phyloP scores from a whole-genome alignment of 2,888 invertebrate species.

The Sialis lutaria region DNA sequence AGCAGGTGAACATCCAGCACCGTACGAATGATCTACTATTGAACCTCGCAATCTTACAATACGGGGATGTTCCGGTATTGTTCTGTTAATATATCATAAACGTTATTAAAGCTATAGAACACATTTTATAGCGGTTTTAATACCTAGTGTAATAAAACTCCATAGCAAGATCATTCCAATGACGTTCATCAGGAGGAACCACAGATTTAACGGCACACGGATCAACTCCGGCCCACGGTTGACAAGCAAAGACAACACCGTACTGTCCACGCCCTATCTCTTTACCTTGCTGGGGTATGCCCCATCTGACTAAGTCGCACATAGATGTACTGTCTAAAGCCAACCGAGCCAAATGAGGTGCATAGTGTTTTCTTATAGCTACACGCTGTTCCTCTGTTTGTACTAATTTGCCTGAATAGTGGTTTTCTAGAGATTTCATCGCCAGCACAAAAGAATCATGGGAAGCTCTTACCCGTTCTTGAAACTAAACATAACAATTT shows the following conservation, averaged over 20 bases:
- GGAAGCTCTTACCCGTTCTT: slow-evolving; percentile 55
- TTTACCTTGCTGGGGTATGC: slow-evolving; percentile 43
- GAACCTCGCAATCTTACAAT: slow-evolving; percentile 63
- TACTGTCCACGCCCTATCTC: slow-evolving; percentile 73
- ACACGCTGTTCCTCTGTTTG: slow-evolving; percentile 66
- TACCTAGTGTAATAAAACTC: slow-evolving; percentile 81
- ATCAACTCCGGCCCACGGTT: slow-evolving; percentile 53
- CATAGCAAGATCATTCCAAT: slow-evolving; percentile 80
- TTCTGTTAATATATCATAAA: slow-evolving; percentile 28
- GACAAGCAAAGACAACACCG: slow-evolving; percentile 72
- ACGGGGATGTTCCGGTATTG: slow-evolving; percentile 64
- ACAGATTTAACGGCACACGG: slow-evolving; percentile 78
- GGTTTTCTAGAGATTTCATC: slow-evolving; percentile 48
- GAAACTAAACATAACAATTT: slow-evolving; percentile 33
- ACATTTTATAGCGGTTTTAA: not conserved
- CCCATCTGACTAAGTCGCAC: slow-evolving; percentile 58
- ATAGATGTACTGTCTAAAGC: slow-evolving; percentile 72
- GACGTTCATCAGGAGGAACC: slow-evolving; percentile 72
- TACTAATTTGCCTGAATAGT: slow-evolving; percentile 53
- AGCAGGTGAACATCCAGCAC: slow-evolving; percentile 48
- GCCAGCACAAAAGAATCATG: slow-evolving; percentile 65
- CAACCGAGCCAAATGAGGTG: slow-evolving; percentile 63
- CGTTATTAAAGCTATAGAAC: not conserved
- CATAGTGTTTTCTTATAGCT: slow-evolving; percentile 57
- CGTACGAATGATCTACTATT: slow-evolving; percentile 60